Base-by-base conservation (phyloP, 2,888 invertebrate genomes). In the Mallateleia sp. region DNA sequence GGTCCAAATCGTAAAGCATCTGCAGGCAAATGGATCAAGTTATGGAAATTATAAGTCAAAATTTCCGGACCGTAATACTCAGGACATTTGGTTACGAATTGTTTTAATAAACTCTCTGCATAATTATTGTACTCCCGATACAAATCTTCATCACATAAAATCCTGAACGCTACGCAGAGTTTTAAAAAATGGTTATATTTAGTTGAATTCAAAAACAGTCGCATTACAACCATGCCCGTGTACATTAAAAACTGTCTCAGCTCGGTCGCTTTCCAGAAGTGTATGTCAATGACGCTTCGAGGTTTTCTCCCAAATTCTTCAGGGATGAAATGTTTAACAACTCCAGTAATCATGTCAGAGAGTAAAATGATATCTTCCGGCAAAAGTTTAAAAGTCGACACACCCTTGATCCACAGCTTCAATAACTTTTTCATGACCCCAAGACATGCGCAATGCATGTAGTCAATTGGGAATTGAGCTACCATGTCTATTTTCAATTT, bases 1-100 rank as follows among this genome's bases (percentile, higher is more conserved):
- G 71, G 25, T 71, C 56, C 71, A 56, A 71, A 71, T 2, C 42
- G 38, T 56, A 71, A 38, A 32, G 32, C 56, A 28, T 18, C 82
- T 42, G 78, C 80, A 22, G 85, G 60, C 7, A 93, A 67, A 87
- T 93, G 92, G 15, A 89, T 38, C 2, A 93, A 62, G n/a, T 75
- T 77, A 72, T 93, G 93, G 18, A 92, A 77, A 83, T 92, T 92
- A 62, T 93, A 91, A 0, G 90, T 83, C 14, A 91, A 25, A 52
- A 83, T 85, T 54, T 85, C 47, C 25, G 18, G 25, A 8, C 90
- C 89, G 75, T 92, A 92, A 45, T 87, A 38, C n/a, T 71, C 15
- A 15, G 32, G 11, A 60, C 71, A 74, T 45, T 52, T 80, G 0
- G 20, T 18, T 5, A 88, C 87, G 47, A 87, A 90, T 52, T 81